Base-by-base conservation (phyloP, 2,888 invertebrate genomes). In the Drosophila multiciliata region DNA sequence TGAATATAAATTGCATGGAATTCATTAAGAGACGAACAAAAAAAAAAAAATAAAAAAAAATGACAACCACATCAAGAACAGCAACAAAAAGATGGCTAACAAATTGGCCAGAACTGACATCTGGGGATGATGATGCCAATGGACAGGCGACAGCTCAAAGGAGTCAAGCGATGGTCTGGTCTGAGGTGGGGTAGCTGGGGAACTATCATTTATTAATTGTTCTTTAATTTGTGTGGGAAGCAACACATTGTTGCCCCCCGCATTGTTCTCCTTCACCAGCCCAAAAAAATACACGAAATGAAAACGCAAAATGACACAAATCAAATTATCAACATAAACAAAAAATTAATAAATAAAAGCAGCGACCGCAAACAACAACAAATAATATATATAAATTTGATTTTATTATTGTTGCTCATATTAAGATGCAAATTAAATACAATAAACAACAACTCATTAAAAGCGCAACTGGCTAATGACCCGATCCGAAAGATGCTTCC, bases 181-280 rank as follows among this genome's bases (percentile, higher is more conserved):
- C 3, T 1, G 52, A 1, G n/a, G 35, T 33, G 49, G 32, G 23
- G n/a, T 12, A 20, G 17, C 12, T 23, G 65, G n/a, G 58, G 36
- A 75, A 77, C 80, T 84, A 87, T 81, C 81, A 87, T 83, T 86
- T 86, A 86, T 87, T 85, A 86, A 83, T 87, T 87, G 84, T 87
- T 73, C 72, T 78, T 84, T 87, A 86, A 87, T 87, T 87, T 87
- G 87, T 87, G 87, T 87, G 87, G 87, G 87, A 87, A 87, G 87
- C 86, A 76, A 73, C 66, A 45, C 45, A 75, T 78, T 65, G 74
- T 66, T 58, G 50, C 11, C 52, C 45, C 3, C n/a, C 29, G 29
- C 29, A 29, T 29, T 29, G 29, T 6, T 29, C 29, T 1, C 33
- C 32, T 45, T 17, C 57, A 5, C 15, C 62, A 11, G 20, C 33